Conservation (phyloP, 1,140 invertebrate species). For the Subanguina moxae region DNA sequence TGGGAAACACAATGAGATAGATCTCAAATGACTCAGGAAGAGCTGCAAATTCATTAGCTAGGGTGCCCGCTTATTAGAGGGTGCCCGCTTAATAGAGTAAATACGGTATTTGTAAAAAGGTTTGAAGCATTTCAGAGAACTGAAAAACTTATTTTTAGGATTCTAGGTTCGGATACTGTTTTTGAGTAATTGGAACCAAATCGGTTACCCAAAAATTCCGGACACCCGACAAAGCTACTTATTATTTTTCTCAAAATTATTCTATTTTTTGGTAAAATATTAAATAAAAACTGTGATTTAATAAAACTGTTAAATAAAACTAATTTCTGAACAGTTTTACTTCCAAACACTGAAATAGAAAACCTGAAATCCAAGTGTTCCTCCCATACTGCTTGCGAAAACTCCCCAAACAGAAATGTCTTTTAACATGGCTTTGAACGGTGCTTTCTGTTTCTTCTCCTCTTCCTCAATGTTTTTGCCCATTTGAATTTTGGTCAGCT, state of each 20-base stretch:
- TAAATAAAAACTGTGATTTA: not conserved
- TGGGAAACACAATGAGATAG: too few relatives aligned
- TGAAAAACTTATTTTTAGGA: too few relatives aligned
- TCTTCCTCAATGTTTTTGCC: constrained; percentile 21
- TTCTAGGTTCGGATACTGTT: too few relatives aligned
- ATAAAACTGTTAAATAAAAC: not conserved
- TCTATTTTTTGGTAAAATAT: not conserved
- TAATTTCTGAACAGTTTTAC: not conserved
- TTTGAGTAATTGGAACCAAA: too few relatives aligned
- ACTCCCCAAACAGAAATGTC: constrained; percentile 13
- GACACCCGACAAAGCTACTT: too few relatives aligned
- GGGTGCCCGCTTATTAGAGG: too few relatives aligned
- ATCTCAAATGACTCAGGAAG: too few relatives aligned
- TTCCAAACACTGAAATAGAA: constrained; percentile 26
- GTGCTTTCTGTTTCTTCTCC: constrained; percentile 14
- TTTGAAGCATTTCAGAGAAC: too few relatives aligned
- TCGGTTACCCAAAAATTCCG: too few relatives aligned
- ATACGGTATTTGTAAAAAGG: too few relatives aligned
- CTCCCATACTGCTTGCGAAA: constrained; percentile 27
- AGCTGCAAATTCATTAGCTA: too few relatives aligned
- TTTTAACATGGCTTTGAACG: constrained; percentile 25
- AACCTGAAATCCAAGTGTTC: constrained; percentile 29
- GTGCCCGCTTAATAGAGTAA: too few relatives aligned
- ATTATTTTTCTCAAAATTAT: not conserved
- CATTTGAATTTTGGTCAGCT: constrained; percentile 27